Conservation (phyloP, 2,113 vertebrate genomes). For the Origma solitaria region DNA sequence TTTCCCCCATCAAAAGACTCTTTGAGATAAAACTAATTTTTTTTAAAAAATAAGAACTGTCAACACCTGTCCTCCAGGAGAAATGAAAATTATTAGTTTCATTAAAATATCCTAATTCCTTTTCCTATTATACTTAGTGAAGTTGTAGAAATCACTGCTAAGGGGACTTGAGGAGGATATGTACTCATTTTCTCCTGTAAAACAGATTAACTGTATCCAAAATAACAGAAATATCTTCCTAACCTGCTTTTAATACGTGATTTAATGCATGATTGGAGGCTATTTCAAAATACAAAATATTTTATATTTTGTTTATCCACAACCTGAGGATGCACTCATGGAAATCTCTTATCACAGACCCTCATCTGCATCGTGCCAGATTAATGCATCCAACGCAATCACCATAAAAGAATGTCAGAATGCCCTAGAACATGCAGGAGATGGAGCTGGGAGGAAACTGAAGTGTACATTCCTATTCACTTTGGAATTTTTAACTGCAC, state of each 20-base stretch:
- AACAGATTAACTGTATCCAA: not conserved
- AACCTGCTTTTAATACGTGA: not conserved
- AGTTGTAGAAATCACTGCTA: not conserved
- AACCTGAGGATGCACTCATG: not conserved
- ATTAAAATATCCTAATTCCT: not conserved
- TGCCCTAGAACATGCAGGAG: not conserved
- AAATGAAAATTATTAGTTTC: not conserved
- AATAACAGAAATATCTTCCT: not conserved
- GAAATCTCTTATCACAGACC: not conserved
- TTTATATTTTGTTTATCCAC: too few relatives aligned
- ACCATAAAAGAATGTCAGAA: not conserved
- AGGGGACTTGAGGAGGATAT: not conserved
- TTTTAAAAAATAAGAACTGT: not conserved
- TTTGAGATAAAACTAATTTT: not conserved
- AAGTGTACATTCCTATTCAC: not conserved
- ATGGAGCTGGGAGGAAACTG: not conserved
- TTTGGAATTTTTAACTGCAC: not conserved
- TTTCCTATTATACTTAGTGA: not conserved
- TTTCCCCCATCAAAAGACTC: not conserved
- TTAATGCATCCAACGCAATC: not conserved
- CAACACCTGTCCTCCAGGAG: not conserved
- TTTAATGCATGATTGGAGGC: not conserved
- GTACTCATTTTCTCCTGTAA: not conserved
- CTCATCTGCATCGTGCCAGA: not conserved
- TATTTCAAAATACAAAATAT: too few relatives aligned